Evolutionary conservation across 2,888 invertebrate species (phyloP), one percentile per base, ranked within the genome.

Genomic region (Aspidiotus rigidus): DNA sequence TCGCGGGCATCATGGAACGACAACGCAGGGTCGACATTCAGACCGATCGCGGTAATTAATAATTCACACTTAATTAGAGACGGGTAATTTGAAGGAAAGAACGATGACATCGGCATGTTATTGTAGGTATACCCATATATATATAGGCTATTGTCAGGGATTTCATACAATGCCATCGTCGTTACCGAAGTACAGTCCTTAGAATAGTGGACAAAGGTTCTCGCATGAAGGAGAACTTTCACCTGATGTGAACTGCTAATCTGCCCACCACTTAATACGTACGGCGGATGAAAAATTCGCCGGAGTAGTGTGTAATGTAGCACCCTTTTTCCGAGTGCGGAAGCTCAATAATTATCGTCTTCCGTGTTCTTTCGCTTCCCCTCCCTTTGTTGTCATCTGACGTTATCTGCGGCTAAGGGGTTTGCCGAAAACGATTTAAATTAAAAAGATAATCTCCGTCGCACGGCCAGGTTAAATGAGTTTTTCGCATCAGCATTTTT

Each of bases 1-100:
- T 13, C n/a, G n/a, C 60, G 60, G 28, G 60, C 13, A 53, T 15
- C 42, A 62, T 3, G 57, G 49, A 11, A 57, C 57, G 57, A 16
- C 57, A 57, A n/a, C n/a, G 57, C 15, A 11, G 49, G 49, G 49
- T 56, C n/a, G 59, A 49, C 66, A 44, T 49, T 59, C 59, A 44
- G 59, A 69, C 64, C 71, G 70, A 61, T 72, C 60, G 66, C 66
- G 63, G 72, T 74, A 74, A 74, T 74, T 74, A 74, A 74, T 74
- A 74, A 74, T 74, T 74, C 71, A 74, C 74, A 74, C 73, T 74
- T 74, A 74, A 74, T 74, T 74, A 72, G 71, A 69, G 69, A 62
- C 62, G 62, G 62, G 55, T 64, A 64, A 64, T 64, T 56, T 56
- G 54, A 9, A 64, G 16, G 17, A 28, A 28, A 28, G n/a, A 49